A percentile compares a stretch with the other conserved stretches of the same genome.
Conservation (phyloP, 2,888 invertebrate species). For the Hirtodrosophila confusa region DNA sequence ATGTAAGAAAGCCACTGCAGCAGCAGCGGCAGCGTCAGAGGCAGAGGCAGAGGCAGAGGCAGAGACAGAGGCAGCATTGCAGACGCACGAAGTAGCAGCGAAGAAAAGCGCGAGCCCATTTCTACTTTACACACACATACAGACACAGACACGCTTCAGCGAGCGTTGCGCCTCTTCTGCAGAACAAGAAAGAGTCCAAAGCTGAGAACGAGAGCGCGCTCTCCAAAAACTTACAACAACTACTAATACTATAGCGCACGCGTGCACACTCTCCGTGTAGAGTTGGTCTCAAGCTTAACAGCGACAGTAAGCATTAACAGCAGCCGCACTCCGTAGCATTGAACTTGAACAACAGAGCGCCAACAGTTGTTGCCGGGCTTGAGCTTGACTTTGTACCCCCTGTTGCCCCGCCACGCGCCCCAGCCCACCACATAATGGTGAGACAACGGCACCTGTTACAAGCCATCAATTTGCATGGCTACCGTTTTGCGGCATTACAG, state of each 20-base stretch:
- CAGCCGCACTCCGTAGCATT: slow-evolving; percentile 57
- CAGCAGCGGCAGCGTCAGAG: slow-evolving; percentile 15
- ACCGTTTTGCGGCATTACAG: slow-evolving; percentile 37
- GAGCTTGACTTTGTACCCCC: slow-evolving; percentile 6
- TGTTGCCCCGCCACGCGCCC: no score
- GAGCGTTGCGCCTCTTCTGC: slow-evolving; percentile 46
- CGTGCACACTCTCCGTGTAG: slow-evolving; percentile 46
- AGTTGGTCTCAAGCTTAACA: slow-evolving; percentile 52
- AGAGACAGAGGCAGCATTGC: slow-evolving; percentile 40
- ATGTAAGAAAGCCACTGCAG: slow-evolving; percentile 48
- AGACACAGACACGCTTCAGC: slow-evolving; percentile 47
- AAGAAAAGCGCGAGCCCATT: slow-evolving; percentile 74
- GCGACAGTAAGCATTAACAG: slow-evolving; percentile 36
- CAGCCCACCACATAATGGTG: slow-evolving; percentile 17
- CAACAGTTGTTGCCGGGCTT: slow-evolving; percentile 22
- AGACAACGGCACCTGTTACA: slow-evolving; percentile 73
- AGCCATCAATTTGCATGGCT: slow-evolving; percentile 63
- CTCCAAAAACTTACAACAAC: slow-evolving; percentile 54
- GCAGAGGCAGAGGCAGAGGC: slow-evolving; percentile 18
- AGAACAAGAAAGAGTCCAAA: slow-evolving; percentile 54
- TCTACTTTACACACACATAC: slow-evolving; percentile 56
- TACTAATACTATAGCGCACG: slow-evolving; percentile 29
- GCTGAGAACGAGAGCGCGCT: slow-evolving; percentile 51
- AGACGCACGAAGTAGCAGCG: slow-evolving; percentile 57
- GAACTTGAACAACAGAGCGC: slow-evolving; percentile 66